Evolutionary conservation across 2,888 invertebrate genomes (phyloP).

Genomic region (Idaea straminata): DNA sequence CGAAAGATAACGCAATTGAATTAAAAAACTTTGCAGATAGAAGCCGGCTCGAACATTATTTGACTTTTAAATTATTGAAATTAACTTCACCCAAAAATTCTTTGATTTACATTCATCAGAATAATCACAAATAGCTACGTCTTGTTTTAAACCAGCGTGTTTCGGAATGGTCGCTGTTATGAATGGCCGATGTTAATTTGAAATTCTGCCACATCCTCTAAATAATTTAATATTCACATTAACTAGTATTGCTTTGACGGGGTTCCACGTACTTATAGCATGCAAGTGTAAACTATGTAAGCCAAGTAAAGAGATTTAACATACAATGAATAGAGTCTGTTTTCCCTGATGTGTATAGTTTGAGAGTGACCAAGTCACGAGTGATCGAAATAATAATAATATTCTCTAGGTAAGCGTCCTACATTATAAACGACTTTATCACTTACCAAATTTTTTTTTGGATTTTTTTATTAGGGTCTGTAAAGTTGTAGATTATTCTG

Average conservation of each 20-base stretch:
- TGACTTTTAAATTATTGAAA: slow-evolving; percentile 18
- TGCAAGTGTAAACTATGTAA: slow-evolving; percentile 4
- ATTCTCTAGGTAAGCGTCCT: too few relatives aligned
- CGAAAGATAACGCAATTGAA: background rate
- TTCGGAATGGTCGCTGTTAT: background rate
- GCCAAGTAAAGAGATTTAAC: background rate
- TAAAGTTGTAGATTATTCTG: too few relatives aligned
- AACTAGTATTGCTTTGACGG: slow-evolving; percentile 16
- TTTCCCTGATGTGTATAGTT: too few relatives aligned
- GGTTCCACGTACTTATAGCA: slow-evolving; percentile 6
- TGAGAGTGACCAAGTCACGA: too few relatives aligned
- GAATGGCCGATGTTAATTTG: slow-evolving; percentile 14
- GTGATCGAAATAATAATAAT: too few relatives aligned
- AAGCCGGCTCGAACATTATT: slow-evolving; percentile 9
- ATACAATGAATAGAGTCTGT: too few relatives aligned
- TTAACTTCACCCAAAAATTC: slow-evolving; percentile 18
- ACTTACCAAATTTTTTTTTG: too few relatives aligned
- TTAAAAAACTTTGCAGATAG: slow-evolving; percentile 3
- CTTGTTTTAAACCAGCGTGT: slow-evolving; percentile 9
- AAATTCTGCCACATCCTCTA: slow-evolving; percentile 15
- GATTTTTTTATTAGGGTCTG: too few relatives aligned
- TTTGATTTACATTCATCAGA: slow-evolving; percentile 11
- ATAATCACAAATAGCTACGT: slow-evolving; percentile 18
- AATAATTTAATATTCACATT: slow-evolving; percentile 15
- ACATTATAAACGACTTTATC: too few relatives aligned